Evolutionary conservation across 2,797 vertebrate species (phyloP).

Genomic region (Caiman crocodilus): DNA sequence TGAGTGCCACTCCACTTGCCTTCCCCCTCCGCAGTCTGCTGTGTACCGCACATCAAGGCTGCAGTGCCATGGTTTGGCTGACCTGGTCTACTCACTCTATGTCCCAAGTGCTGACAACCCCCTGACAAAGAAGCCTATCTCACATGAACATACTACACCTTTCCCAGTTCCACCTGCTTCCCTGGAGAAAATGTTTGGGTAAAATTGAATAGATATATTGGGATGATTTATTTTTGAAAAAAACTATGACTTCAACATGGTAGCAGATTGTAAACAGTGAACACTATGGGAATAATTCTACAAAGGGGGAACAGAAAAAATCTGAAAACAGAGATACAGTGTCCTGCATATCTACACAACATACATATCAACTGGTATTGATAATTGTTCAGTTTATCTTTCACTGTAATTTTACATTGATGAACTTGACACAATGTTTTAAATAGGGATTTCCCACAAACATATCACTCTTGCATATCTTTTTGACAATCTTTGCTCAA

Average conservation of each 20-base stretch:
- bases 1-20: no score
- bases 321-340: background rate
- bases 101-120: background rate
- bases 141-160: background rate
- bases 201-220: background rate
- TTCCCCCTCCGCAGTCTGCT: no score
- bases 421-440: conserved; percentile 9
- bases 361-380: background rate
- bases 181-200: background rate
- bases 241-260: background rate
- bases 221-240: conserved; percentile 23
- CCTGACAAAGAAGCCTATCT: background rate
- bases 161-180: background rate
- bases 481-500: background rate
- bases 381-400: background rate
- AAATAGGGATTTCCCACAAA: background rate
- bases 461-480: background rate
- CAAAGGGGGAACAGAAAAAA: background rate
- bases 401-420: background rate
- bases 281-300: conserved; percentile 33
- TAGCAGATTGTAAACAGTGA: background rate
- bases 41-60: no score
- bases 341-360: background rate
- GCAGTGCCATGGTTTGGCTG: no score
- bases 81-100: fast-evolving